Evolutionary conservation across 2,888 invertebrate genomes (phyloP), one percentile per base, ranked within the genome.

Genomic region (Clepsis dumicolana): DNA sequence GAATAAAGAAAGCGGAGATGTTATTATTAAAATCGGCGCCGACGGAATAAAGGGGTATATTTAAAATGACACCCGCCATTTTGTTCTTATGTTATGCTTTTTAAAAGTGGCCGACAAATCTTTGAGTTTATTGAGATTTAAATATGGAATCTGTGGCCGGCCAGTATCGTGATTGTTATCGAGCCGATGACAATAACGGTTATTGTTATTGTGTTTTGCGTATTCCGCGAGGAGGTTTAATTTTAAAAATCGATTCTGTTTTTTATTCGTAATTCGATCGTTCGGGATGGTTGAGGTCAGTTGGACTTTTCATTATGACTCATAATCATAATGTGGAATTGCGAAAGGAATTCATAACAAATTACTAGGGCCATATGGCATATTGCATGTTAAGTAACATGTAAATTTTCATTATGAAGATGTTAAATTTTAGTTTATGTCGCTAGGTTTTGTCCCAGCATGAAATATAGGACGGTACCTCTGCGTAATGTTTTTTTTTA

Each of bases 1-100:
- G 86, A 85, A 89, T 89, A 89, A 89, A 89, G 87, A 87, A 85
- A 84, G 79, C 82, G 78, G 83, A 87, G 83, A 88, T 85, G 88
- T 82, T 85, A 79, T 89, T 89, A 88, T 89, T 89, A 87, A 89
- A 89, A 87, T 86, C 78, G 75, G 77, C 79, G 82, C 82, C 81
- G 83, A 84, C 87, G 87, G 84, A 87, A 87, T 85, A 87, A 87
- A 85, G 84, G 85, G 83, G 75, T 73, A 80, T 81, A 79, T 80
- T 84, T 80, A 77, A 84, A 85, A 84, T 84, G 86, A 85, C 84
- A 86, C 78, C 80, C 76, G 80, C 80, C 82, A 84, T 84, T 82
- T 76, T 74, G 74, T 70, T 71, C 71, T 74, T 75, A 79, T 82
- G 78, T 78, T 77, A 68, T 74, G 77, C 74, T 80, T 73, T 79